These are phyloP conservation scores for Erythrocebus patas DNA, from an alignment of 2,113 vertebrate species.

Conservation along the genomic window DNA sequence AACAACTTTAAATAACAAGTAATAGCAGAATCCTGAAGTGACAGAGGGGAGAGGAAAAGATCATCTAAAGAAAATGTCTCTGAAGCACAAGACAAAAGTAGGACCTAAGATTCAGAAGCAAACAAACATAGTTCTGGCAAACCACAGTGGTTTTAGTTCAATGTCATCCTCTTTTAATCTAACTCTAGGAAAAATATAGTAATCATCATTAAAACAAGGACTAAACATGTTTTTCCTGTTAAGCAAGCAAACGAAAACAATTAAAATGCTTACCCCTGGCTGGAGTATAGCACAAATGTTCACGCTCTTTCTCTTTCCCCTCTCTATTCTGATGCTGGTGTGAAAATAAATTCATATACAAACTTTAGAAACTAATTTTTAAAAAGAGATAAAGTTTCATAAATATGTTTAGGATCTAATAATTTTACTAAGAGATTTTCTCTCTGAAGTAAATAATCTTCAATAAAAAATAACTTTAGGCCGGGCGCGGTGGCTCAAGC, in stretches of 20 bases:
- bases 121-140: background rate
- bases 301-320: background rate
- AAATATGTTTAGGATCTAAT: background rate
- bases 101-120: background rate
- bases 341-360: background rate
- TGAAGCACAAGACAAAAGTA: background rate
- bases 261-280: background rate
- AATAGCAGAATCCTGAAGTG: background rate
- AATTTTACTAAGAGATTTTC: background rate
- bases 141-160: background rate
- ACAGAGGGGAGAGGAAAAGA: background rate
- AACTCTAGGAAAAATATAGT: background rate
- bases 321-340: no score
- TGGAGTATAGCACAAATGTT: no score
- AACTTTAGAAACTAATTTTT: background rate
- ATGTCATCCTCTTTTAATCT: background rate
- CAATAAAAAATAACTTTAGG: background rate
- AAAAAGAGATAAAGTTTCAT: background rate
- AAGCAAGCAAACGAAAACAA: background rate
- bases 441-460: background rate
- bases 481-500: no score
- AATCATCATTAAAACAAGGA: background rate
- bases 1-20: background rate
- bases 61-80: background rate
- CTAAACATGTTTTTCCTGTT: background rate